Evolutionary conservation across 2,888 invertebrate species (phyloP).

Genomic region (Troilus luridus): DNA sequence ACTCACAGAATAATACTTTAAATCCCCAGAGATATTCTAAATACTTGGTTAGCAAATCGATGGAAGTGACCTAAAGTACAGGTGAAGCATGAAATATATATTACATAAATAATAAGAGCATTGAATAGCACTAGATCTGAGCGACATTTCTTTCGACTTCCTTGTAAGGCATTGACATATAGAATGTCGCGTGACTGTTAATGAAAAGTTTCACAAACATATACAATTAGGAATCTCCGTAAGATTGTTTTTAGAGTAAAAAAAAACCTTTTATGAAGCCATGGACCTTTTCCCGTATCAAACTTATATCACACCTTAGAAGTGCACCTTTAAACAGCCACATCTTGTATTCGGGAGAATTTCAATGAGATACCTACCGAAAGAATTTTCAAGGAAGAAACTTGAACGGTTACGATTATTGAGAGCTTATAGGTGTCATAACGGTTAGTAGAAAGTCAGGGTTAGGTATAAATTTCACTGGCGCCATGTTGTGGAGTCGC

Average conservation of each 20-base stretch:
- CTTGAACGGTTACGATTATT: not conserved
- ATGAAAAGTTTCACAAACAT: not conserved
- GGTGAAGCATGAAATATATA: not conserved
- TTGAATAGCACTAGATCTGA: not conserved
- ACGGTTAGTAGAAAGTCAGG: constrained; percentile 43
- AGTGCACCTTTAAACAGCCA: not conserved
- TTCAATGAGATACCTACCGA: not conserved
- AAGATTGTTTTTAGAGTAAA: not conserved
- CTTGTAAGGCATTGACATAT: not conserved
- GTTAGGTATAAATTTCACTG: not conserved
- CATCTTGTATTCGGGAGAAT: not conserved
- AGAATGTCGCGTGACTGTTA: not conserved
- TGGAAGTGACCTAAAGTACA: not conserved
- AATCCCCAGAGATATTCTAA: not conserved
- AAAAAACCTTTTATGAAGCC: not conserved
- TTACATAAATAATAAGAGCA: not conserved
- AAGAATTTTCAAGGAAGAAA: not conserved
- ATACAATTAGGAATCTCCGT: not conserved
- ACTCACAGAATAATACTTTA: not conserved
- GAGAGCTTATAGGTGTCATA: not conserved
- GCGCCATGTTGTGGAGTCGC: not conserved
- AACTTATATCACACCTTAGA: not conserved
- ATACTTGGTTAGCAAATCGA: not conserved
- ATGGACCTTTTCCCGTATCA: not conserved
- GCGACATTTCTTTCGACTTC: not conserved